phyloP scores from a whole-genome alignment of 2,888 invertebrate genomes.

The Drosophila mettleri region DNA sequence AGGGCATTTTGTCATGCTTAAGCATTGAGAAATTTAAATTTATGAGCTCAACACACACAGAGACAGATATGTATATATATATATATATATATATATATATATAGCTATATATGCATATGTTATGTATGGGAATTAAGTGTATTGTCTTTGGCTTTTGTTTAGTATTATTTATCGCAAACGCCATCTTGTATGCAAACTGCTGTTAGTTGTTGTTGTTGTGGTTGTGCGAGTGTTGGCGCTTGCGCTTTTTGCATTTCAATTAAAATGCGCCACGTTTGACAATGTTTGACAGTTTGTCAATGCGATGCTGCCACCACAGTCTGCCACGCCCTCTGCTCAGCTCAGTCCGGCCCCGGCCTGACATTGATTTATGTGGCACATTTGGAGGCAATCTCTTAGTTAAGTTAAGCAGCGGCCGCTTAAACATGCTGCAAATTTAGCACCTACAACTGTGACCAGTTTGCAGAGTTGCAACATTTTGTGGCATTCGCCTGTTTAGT shows the following conservation, averaged over 20 bases:
- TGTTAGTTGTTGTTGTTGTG: conserved; percentile 30
- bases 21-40: conserved; percentile 70
- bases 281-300: conserved; percentile 80
- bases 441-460: conserved; percentile 40
- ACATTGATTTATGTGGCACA: conserved; percentile 69
- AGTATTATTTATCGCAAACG: conserved; percentile 67
- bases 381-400: conserved; percentile 45
- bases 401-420: conserved; percentile 38
- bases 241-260: conserved; percentile 82
- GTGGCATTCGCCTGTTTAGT: conserved; percentile 26
- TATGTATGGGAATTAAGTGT: conserved; percentile 22
- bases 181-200: conserved; percentile 65
- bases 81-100: conserved; percentile 1
- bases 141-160: conserved; percentile 58
- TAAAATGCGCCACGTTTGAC: conserved; percentile 71
- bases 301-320: conserved; percentile 35
- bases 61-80: not conserved
- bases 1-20: conserved; percentile 68
- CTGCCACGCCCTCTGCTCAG: not conserved
- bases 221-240: conserved; percentile 69
- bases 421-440: conserved; percentile 41
- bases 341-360: conserved; percentile 17
- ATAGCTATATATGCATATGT: conserved; percentile 10
- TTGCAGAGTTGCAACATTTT: conserved; percentile 36
- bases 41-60: conserved; percentile 42